Base-by-base conservation (phyloP, 1,140 invertebrate species). In the Eurosta solidaginis region DNA sequence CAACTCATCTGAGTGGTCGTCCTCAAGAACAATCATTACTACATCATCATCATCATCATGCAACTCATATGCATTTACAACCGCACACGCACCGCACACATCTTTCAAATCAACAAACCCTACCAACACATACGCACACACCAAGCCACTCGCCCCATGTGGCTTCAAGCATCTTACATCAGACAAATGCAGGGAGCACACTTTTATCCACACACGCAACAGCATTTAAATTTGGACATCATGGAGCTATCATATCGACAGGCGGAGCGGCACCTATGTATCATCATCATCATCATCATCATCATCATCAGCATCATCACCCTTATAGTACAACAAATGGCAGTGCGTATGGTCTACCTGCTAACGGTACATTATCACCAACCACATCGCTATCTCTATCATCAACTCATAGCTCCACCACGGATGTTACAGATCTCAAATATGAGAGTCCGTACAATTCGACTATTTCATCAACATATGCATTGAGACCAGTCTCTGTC, bases 391-490 rank as follows among this genome's bases (percentile, higher is more conserved):
- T 74, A 33, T 22, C 76, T 20, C 33, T 77, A 36, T 5, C 49
- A 20, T 49, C 33, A 45, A 40, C 50, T 14, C 77, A 63, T 4
- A 74, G 73, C 3, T 76, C 63, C 7, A 80, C 74, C 27, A 76
- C 74, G 6, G 49, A 49, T 36, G 84, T 86, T 4, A 40, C 80
- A 17, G 85, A 85, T 29, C 77, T 86, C 1, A 87, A 87, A 80
- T 87, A 87, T 73, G 85, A 87, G 9, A 86, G 80, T 75, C 85
- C 85, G 17, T 87, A 86, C 45, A 86, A 87, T 77, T 78, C 82
- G 14, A 82, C 85, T 25, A 85, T 87, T 52, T 85, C 84, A 0
- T 85, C 85, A 29, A 85, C 84, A 1, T 87, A 87, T 80, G 78
- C 85, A 6, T 73, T 87, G 77, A 78, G 85, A 0, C 82, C 85